Base-by-base conservation (phyloP, 2,113 vertebrate species). In the Psophia crepitans region DNA sequence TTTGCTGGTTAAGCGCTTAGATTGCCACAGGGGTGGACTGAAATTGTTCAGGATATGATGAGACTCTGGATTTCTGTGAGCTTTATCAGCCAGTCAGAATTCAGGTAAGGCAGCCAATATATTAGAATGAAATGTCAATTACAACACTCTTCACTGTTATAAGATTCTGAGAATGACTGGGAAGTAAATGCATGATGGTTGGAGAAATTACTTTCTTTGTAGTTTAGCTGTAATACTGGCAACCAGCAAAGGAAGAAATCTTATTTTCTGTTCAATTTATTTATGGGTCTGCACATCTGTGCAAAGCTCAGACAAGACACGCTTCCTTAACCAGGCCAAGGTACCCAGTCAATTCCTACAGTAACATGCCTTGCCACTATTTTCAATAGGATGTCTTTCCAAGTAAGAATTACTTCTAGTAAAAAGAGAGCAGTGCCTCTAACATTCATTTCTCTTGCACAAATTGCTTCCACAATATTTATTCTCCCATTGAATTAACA, bases 241-340 rank as follows among this genome's bases (percentile, higher is more conserved):
- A 96, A 84, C 48, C 19, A 92, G 75, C 60, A 96, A 97, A 89
- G 46, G n/a, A 19, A 84, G 60, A 96, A 96, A 96, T 91, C 73
- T 94, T 96, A 96, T 98, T 96, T 97, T 97, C 96, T 90, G 53
- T 97, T 96, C 91, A 93, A 91, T 97, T 96, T 97, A 94, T 95
- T 92, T 94, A 96, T 94, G 48, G 37, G 75, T 61, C 79, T 95
- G 90, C 84, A 95, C 56, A 93, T 90, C 66, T 88, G 49, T 93
- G 86, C 82, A 94, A 92, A 96, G 68, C 84, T 83, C 73, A 96
- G 93, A 54, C 37, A 93, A 80, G 90, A 82, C 37, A 85, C 0
- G 3, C 53, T 96, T 95, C 77, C 70, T 89, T 91, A 94, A 93
- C 32, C 65, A 91, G 61, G 65, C 32, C 46, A 74, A 74, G 65